Percentiles rank a stretch among this genome's conserved stretches.
Conservation (phyloP, 2,888 invertebrate genomes). For the Melieria picta region DNA sequence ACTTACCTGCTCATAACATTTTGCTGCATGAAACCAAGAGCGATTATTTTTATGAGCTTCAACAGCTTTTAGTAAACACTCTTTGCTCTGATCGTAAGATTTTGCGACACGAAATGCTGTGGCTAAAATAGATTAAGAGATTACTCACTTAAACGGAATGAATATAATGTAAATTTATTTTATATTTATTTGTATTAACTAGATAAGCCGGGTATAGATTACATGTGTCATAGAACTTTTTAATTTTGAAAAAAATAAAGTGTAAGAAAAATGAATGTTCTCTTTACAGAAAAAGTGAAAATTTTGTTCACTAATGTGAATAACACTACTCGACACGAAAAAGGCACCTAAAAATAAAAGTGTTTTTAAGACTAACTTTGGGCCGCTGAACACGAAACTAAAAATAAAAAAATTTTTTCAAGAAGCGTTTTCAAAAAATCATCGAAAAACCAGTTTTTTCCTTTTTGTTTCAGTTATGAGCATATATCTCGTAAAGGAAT, state of each 20-base stretch:
- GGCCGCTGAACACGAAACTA: too few relatives aligned
- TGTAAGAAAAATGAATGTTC: too few relatives aligned
- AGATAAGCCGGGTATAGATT: neutral
- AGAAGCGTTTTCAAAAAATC: too few relatives aligned
- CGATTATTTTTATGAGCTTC: constrained; percentile 87
- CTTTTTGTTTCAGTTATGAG: too few relatives aligned
- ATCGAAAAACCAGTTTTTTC: too few relatives aligned
- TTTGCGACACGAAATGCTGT: constrained; percentile 91
- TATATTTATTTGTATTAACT: neutral
- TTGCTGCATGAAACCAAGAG: constrained; percentile 91
- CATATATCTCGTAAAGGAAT: too few relatives aligned
- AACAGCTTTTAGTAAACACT: constrained; percentile 85
- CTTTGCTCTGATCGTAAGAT: constrained; percentile 81
- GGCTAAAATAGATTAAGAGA: constrained; percentile 70
- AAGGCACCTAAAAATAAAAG: too few relatives aligned
- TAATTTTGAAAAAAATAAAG: neutral
- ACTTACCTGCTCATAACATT: constrained; percentile 85
- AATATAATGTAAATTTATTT: neutral
- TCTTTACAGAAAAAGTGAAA: too few relatives aligned
- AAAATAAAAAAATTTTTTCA: too few relatives aligned
- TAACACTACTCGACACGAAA: too few relatives aligned
- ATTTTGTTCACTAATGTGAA: too few relatives aligned
- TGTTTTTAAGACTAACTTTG: too few relatives aligned
- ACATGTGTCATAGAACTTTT: neutral
- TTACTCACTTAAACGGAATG: neutral